These are phyloP conservation scores for Murina feae DNA, from an alignment of 2,113 vertebrate species.

Conservation along the genomic window DNA sequence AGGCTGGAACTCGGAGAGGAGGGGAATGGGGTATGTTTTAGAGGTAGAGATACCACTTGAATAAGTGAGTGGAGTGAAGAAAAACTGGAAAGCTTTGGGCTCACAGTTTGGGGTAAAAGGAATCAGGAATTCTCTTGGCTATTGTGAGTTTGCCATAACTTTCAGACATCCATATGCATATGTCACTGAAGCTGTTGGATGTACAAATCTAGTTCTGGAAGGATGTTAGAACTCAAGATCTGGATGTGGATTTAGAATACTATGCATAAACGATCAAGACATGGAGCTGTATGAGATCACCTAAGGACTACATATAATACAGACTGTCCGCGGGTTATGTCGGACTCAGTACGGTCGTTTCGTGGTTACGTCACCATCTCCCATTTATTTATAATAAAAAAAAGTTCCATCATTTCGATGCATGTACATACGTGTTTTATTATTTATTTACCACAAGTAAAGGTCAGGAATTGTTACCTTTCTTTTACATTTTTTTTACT, in stretches of 20 bases:
- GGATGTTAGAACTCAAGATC: background rate
- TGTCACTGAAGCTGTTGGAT: background rate
- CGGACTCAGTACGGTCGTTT: too few relatives aligned
- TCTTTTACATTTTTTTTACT: too few relatives aligned
- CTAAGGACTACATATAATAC: background rate
- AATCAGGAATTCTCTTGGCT: background rate
- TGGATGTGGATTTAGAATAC: background rate
- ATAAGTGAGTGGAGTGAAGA: background rate
- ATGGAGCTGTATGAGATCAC: background rate
- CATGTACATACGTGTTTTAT: too few relatives aligned
- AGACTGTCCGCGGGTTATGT: too few relatives aligned
- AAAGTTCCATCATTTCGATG: too few relatives aligned
- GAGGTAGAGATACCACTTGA: background rate
- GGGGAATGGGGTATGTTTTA: background rate
- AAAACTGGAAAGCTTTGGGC: background rate
- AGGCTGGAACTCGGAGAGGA: background rate
- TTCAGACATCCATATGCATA: background rate
- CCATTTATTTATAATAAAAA: too few relatives aligned
- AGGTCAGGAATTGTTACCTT: too few relatives aligned
- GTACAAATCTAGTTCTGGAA: background rate
- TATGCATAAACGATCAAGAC: background rate
- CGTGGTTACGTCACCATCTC: too few relatives aligned
- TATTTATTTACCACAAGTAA: too few relatives aligned
- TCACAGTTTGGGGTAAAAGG: background rate
- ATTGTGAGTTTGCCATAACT: background rate